Conservation (phyloP, 2,888 invertebrate genomes). For the Cantharis rufa region DNA sequence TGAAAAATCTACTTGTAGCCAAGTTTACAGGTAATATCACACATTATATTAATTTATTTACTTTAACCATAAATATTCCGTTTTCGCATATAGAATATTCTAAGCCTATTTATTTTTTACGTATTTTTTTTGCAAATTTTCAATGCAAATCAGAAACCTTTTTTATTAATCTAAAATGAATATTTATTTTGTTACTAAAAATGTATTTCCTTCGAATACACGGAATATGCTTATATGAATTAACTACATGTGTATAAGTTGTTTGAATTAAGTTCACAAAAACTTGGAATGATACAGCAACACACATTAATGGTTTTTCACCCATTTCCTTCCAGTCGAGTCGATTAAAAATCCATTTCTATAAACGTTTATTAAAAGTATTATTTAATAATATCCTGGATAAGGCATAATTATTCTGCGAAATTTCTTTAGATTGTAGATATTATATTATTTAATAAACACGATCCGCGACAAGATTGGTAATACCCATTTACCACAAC, state of each 20-base stretch:
- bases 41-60: too few species aligned
- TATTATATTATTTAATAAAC: not conserved
- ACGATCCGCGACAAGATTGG: not conserved
- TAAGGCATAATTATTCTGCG: not conserved
- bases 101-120: too few species aligned
- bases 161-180: not conserved
- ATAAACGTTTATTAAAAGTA: not conserved
- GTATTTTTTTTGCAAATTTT: too few species aligned
- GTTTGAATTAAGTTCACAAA: not conserved
- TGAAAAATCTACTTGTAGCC: not conserved
- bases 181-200: not conserved
- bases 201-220: not conserved
- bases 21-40: too few species aligned
- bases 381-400: not conserved
- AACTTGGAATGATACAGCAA: not conserved
- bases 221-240: not conserved
- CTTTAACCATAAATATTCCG: too few species aligned
- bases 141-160: too few species aligned
- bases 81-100: too few species aligned
- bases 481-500: not conserved
- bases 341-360: not conserved
- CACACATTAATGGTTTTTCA: not conserved
- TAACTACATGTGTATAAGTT: not conserved
- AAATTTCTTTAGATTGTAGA: not conserved
- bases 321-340: not conserved